phyloP scores from a whole-genome alignment of 2,113 vertebrate species.

The Cyprinodon variegatus region DNA sequence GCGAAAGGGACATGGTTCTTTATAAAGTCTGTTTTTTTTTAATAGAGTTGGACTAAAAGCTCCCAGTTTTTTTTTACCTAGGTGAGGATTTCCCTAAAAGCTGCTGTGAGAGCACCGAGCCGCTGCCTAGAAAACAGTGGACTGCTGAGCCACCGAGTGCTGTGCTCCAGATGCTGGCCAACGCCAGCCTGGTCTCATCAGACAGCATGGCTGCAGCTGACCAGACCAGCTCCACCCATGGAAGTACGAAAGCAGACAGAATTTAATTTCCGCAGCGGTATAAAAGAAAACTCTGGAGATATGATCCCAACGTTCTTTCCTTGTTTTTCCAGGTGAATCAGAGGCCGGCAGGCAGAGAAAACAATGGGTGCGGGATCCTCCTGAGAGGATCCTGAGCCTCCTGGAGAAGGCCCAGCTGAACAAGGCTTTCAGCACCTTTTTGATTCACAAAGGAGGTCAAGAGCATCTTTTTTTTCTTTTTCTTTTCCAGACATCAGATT shows the following conservation, averaged over 20 bases:
- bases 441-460: slow-evolving; percentile 84
- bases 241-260: not conserved
- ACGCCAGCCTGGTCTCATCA: slow-evolving; percentile 81
- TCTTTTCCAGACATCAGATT: too few species aligned
- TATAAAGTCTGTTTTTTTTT: not conserved
- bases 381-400: slow-evolving; percentile 83
- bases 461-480: too few species aligned
- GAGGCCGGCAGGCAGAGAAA: slow-evolving; percentile 73
- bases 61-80: not conserved
- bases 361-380: slow-evolving; percentile 83
- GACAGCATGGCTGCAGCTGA: slow-evolving; percentile 65
- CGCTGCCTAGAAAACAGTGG: slow-evolving; percentile 80
- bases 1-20: too few species aligned
- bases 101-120: slow-evolving; percentile 16
- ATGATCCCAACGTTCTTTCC: not conserved
- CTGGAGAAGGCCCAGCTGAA: slow-evolving; percentile 84
- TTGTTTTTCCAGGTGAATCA: slow-evolving; percentile 46
- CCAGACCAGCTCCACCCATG: slow-evolving; percentile 15
- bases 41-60: not conserved
- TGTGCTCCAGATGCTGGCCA: slow-evolving; percentile 76
- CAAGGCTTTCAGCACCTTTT: slow-evolving; percentile 88
- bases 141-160: slow-evolving; percentile 63
- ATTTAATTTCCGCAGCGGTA: not conserved
- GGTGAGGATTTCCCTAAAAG: slow-evolving; percentile 23
- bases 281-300: not conserved